Base-by-base conservation (phyloP, 2,888 invertebrate species). In the Saturnia japonica region DNA sequence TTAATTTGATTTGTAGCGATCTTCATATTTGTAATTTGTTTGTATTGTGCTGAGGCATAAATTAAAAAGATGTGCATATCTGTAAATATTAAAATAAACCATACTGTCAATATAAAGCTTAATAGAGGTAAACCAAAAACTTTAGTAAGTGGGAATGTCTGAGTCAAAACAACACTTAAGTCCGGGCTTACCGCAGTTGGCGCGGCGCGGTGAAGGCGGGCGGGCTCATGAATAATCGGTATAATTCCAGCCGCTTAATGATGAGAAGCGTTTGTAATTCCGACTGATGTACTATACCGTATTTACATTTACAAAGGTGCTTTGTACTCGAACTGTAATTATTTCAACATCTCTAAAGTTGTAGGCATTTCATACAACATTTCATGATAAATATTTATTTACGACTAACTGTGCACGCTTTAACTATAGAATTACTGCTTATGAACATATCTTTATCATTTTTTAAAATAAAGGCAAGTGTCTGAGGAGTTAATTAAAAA, bases 191-290 rank as follows among this genome's bases (percentile, higher is more conserved):
- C 72, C 68, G 64, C 34, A 64, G 57, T 2, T n/a, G 14, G 57
- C 12, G 57, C 57, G 57, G 57, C 28, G 25, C 62, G 60, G 22
- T 64, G 45, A 62, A 72, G 72, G 72, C 28, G 47, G 64, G 74
- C 73, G 71, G 68, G 67, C 73, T 82, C 84, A 84, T 85, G 83
- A 86, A 85, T 87, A 86, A 85, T 85, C 78, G 75, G 77, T 80
- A 81, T 83, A 82, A 88, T 84, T 84, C 81, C 71, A 79, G 71
- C 77, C 79, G 81, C 82, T 80, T 85, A 85, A 84, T 84, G 84
- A 84, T 79, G 78, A 80, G 76, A 74, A 76, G 71, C 54, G 54
- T 34, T 74, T 78, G 82, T 85, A 81, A 83, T 84, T 86, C 40
- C 57, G 57, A 60, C 57, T 60, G 57, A 60, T 60, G 57, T 60